Evolutionary conservation across 2,888 invertebrate species (phyloP).

Genomic region (Podotricha telesiphe): DNA sequence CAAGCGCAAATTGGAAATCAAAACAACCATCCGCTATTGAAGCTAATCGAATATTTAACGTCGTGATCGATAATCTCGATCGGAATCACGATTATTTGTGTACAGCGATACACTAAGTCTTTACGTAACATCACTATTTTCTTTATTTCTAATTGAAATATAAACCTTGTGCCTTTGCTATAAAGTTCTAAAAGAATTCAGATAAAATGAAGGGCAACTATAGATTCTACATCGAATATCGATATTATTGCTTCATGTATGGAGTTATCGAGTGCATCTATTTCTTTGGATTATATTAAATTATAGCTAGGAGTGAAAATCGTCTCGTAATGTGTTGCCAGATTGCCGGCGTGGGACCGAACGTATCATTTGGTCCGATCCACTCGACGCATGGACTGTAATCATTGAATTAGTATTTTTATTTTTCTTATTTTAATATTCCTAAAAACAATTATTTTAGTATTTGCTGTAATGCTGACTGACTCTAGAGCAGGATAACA

Average conservation of each 20-base stretch:
- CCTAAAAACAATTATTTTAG: conserved; percentile 60
- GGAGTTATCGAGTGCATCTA: conserved; percentile 66
- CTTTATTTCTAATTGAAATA: conserved; percentile 49
- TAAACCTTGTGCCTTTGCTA: conserved; percentile 51
- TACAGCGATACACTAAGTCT: conserved; percentile 49
- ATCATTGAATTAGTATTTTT: conserved; percentile 78
- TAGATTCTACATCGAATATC: conserved; percentile 34
- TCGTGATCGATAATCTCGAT: conserved; percentile 82
- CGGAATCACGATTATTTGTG: conserved; percentile 78
- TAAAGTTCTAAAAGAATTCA: conserved; percentile 48
- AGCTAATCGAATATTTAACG: conserved; percentile 77
- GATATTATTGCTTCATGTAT: conserved; percentile 40
- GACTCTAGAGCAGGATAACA: conserved; percentile 6
- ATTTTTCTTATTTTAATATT: conserved; percentile 61
- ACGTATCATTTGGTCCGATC: conserved; percentile 75
- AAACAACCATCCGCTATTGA: conserved; percentile 81
- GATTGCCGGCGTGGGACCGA: conserved; percentile 77
- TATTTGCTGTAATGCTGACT: conserved; percentile 43
- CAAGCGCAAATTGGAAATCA: conserved; percentile 83
- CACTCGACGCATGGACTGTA: conserved; percentile 65
- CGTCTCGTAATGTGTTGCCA: conserved; percentile 79
- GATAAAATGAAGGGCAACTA: background rate
- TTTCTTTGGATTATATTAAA: conserved; percentile 84
- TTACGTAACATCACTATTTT: conserved; percentile 27
- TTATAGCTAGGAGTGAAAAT: conserved; percentile 83